A percentile compares a stretch with the other conserved stretches of the same genome.
Evolutionary conservation across 1,140 invertebrate species (phyloP).

Genomic region (Cherax destructor): DNA sequence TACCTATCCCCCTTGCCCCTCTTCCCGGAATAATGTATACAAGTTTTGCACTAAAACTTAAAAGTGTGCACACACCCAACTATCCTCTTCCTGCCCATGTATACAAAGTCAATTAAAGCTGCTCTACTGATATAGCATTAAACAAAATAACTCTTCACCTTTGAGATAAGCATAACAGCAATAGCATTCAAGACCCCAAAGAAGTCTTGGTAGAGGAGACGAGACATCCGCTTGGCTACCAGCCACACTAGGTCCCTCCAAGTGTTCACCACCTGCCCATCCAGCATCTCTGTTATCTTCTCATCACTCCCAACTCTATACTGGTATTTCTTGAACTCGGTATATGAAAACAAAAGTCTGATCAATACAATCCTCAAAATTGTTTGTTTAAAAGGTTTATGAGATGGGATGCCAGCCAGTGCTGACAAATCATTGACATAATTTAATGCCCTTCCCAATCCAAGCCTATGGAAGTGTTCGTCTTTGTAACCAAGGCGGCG

Average conservation of each 20-base stretch:
- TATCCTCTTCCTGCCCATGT: no score
- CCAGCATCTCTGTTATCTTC: not conserved
- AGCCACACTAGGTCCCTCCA: not conserved
- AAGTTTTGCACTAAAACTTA: no score
- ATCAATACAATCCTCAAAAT: not conserved
- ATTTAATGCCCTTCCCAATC: not conserved
- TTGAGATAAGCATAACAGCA: no score
- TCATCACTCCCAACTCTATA: constrained; percentile 3
- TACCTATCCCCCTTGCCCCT: no score
- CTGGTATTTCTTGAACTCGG: not conserved
- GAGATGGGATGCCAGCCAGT: not conserved
- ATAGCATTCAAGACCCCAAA: not conserved
- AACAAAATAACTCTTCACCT: no score
- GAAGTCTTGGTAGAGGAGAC: not conserved
- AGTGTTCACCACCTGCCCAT: constrained; percentile 3
- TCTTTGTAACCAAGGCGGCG: not conserved
- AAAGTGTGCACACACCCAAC: no score
- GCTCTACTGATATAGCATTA: no score
- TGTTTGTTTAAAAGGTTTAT: not conserved
- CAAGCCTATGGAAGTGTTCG: not conserved
- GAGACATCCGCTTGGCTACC: not conserved
- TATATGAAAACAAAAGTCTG: not conserved
- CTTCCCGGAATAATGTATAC: no score
- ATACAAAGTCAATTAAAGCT: no score
- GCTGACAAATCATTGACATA: constrained; percentile 1